Conservation (phyloP, 2,113 vertebrate genomes). For the Tyrannus savana region DNA sequence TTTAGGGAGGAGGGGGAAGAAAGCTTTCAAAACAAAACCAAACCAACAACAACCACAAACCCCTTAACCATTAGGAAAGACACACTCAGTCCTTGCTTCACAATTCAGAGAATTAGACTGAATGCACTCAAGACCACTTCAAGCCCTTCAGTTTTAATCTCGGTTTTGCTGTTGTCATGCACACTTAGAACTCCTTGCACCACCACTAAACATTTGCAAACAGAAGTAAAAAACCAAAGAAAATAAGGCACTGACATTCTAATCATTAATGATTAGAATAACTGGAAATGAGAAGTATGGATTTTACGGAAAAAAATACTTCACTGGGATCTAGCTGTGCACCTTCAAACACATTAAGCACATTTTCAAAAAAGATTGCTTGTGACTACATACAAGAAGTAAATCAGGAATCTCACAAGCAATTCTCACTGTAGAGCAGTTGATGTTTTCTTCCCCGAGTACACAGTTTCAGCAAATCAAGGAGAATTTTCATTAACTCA, state of each 20-base stretch:
- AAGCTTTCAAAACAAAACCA: not conserved
- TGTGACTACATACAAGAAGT: not conserved
- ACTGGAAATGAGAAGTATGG: not conserved
- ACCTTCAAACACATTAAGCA: not conserved
- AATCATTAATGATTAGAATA: not conserved
- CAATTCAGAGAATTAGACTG: not conserved
- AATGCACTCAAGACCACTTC: not conserved
- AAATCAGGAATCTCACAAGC: not conserved
- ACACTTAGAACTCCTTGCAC: not conserved
- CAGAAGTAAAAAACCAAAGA: not conserved
- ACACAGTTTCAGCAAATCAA: not conserved
- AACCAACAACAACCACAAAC: not conserved
- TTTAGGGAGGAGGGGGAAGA: not conserved
- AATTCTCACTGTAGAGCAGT: not conserved
- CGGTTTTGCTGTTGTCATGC: not conserved
- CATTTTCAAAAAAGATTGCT: not conserved
- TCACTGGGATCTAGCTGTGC: not conserved
- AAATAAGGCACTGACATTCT: not conserved
- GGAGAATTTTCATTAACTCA: not conserved
- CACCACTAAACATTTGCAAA: not conserved
- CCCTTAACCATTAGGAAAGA: not conserved
- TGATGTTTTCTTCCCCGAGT: fast-evolving
- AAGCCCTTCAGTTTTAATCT: not conserved
- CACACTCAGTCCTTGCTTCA: not conserved
- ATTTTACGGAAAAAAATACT: not conserved